A percentile compares a stretch with the other conserved stretches of the same genome.
Evolutionary conservation across 2,113 vertebrate species (phyloP).

Genomic region (Eurypyga helias): DNA sequence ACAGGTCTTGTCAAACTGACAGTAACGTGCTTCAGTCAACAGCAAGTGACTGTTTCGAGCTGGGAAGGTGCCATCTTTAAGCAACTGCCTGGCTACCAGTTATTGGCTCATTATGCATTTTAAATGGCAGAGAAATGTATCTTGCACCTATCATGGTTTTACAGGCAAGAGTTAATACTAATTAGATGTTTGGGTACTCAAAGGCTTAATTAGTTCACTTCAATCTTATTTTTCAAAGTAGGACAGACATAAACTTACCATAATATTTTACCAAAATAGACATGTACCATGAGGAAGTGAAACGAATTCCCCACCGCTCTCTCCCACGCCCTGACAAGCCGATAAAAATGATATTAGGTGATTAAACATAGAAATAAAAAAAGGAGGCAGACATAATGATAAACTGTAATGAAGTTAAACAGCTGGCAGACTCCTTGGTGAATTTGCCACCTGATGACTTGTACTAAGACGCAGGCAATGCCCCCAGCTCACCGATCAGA

Average conservation of each 20-base stretch:
- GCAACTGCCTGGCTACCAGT: background rate
- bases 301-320: conserved; percentile 36
- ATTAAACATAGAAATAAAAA: conserved; percentile 70
- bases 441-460: conserved; percentile 75
- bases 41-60: conserved; percentile 9
- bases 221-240: conserved; percentile 70
- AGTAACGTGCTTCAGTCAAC: background rate
- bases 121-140: background rate
- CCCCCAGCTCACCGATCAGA: conserved; percentile 46
- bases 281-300: conserved; percentile 24
- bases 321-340: conserved; percentile 67
- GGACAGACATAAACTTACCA: conserved; percentile 59
- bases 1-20: conserved; percentile 34
- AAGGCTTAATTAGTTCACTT: conserved; percentile 71
- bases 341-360: conserved; percentile 76
- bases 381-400: conserved; percentile 73
- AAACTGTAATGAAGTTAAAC: conserved; percentile 70
- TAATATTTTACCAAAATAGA: conserved; percentile 72
- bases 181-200: conserved; percentile 69
- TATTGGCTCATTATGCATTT: background rate
- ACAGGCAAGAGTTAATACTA: conserved; percentile 66
- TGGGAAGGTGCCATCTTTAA: conserved; percentile 47
- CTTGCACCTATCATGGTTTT: conserved; percentile 11
- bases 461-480: conserved; percentile 33
- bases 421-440: conserved; percentile 70